Evolutionary conservation across 2,888 invertebrate genomes (phyloP).

Genomic region (Caenorhabditis sinica): DNA sequence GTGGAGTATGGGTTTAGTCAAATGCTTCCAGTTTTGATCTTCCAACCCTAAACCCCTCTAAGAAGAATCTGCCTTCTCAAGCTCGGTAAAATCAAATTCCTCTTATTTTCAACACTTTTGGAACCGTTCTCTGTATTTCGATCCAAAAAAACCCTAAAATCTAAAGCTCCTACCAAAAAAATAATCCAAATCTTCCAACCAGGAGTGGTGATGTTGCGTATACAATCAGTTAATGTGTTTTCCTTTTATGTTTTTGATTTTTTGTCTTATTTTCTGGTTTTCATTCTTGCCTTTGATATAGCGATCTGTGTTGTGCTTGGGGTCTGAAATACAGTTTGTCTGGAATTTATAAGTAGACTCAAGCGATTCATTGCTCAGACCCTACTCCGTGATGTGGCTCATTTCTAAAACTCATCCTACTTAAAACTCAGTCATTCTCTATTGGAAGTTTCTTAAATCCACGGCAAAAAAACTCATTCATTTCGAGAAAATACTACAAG

Average conservation of each 20-base stretch:
- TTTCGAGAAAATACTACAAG: not conserved
- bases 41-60: too few species aligned
- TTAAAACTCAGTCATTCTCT: slow-evolving; percentile 11
- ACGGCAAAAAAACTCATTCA: not conserved
- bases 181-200: slow-evolving; percentile 24
- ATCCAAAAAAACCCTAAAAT: not conserved
- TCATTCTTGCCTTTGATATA: not conserved
- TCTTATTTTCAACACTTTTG: not conserved
- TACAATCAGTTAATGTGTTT: slow-evolving; percentile 41
- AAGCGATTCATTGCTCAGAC: not conserved
- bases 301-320: too few species aligned
- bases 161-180: slow-evolving; percentile 30
- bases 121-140: slow-evolving; percentile 25
- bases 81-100: too few species aligned
- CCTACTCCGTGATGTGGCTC: not conserved
- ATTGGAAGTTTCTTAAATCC: not conserved
- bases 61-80: too few species aligned
- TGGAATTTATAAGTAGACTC: too few species aligned
- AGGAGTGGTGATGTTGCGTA: slow-evolving; percentile 3
- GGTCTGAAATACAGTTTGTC: too few species aligned
- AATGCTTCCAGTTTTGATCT: too few species aligned
- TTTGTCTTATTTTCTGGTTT: not conserved
- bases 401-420: not conserved
- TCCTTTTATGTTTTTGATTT: slow-evolving; percentile 8
- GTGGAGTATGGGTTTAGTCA: too few species aligned